Percentiles rank a stretch among this genome's conserved stretches.
These are phyloP conservation scores for Wasmannia auropunctata DNA, from an alignment of 1,140 invertebrate genomes.

Conservation along the genomic window DNA sequence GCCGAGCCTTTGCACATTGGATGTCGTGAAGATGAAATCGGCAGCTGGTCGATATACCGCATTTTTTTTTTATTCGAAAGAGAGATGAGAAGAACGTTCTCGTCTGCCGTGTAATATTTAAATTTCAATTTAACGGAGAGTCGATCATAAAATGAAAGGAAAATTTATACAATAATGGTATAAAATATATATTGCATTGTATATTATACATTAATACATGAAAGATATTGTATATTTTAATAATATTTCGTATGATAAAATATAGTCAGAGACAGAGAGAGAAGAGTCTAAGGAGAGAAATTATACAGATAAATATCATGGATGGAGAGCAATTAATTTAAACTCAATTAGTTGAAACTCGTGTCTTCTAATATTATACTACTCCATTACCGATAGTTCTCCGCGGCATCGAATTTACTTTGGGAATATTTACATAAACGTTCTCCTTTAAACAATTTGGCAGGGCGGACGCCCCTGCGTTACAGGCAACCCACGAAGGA, in stretches of 20 bases:
- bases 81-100: not conserved
- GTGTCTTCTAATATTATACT: not conserved
- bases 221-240: not conserved
- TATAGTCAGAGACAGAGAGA: too few relatives aligned
- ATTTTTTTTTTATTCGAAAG: not conserved
- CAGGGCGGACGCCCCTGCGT: constrained; percentile 23
- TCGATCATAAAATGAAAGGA: not conserved
- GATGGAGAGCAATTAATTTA: not conserved
- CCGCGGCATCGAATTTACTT: constrained; percentile 9
- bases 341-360: not conserved
- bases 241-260: not conserved
- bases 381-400: not conserved
- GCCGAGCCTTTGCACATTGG: constrained; percentile 2
- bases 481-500: constrained; percentile 34
- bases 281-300: not conserved
- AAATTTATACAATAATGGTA: not conserved
- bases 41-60: constrained; percentile 11
- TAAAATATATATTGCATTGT: not conserved
- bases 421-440: constrained; percentile 4
- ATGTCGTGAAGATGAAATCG: not conserved
- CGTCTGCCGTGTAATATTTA: not conserved
- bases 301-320: not conserved
- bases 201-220: not conserved
- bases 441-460: constrained; percentile 49
- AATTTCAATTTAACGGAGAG: not conserved